Evolutionary conservation across 2,888 invertebrate genomes (phyloP), one percentile per base, ranked within the genome.

Genomic region (Caenorhabditis sulstoni): DNA sequence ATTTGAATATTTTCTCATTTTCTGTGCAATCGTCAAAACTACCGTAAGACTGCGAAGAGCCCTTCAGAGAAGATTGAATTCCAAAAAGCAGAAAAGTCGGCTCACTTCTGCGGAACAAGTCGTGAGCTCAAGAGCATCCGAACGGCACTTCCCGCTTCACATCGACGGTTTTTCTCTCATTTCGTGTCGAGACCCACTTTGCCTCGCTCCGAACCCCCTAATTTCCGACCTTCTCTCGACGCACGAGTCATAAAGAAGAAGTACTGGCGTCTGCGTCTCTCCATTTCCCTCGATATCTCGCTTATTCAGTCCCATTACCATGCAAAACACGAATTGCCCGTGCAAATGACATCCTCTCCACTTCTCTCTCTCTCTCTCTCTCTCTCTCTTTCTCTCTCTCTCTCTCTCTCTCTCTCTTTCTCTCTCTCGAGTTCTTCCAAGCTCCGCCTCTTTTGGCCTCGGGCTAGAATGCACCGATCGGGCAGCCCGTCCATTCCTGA

Each of bases 221-320:
- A 58, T 41, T 58, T 58, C 58, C 58, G 58, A 44, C 58, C 22
- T 44, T 3, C 23, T 29, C 39, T 57, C 57, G 22, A n/a, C n/a
- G n/a, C n/a, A n/a, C n/a, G n/a, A 12, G 66, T 37, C 67, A 67
- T 67, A 58, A 67, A 67, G n/a, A 16, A 57, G 45, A 65, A 67
- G 57, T 67, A 58, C 67, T 37, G 47, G 22, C 58, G 49, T 59
- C 59, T 68, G 39, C 23, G 49, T 67, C 44, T 68, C 68, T 45
- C 35, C n/a, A 2, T 44, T 52, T 16, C 11, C 11, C 58, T n/a
- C 45, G 2, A 35, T 52, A 16, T 59, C 20, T 52, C 23, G n/a
- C 18, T 16, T 20, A 35, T 29, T 45, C 35, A 58, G 37, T 39
- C n/a, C 52, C 58, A 59, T 68, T 59, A 58, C 67, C 55, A 53